These are phyloP conservation scores for Geotrypetes seraphini DNA, from an alignment of 2,797 vertebrate genomes.

Conservation along the genomic window DNA sequence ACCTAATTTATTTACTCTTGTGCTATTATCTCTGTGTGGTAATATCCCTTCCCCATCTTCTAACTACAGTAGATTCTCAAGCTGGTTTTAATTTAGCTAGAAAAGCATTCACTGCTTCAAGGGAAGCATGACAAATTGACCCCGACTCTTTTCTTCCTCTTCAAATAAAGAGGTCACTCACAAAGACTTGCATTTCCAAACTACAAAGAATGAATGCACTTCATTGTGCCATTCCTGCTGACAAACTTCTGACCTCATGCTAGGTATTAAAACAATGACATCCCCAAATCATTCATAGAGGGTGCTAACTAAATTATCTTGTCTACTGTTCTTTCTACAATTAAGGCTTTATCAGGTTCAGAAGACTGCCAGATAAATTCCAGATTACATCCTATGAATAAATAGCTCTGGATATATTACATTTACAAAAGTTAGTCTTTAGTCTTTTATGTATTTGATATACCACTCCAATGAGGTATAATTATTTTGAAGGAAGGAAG, in stretches of 20 bases:
- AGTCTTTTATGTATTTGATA: no score
- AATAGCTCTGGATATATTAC: no score
- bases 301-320: background rate
- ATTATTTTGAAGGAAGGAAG: no score
- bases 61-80: constrained; percentile 6
- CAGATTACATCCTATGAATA: no score
- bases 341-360: no score
- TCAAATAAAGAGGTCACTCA: background rate
- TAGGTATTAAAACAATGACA: background rate
- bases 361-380: no score
- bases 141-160: background rate
- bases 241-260: background rate
- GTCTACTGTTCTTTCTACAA: background rate
- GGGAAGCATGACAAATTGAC: constrained; percentile 7
- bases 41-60: background rate
- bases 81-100: constrained; percentile 1
- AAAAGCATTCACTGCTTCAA: background rate
- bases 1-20: background rate
- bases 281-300: background rate
- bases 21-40: background rate
- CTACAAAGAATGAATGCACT: background rate
- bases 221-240: background rate
- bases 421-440: no score
- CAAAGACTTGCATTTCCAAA: background rate
- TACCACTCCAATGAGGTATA: no score